Base-by-base conservation (phyloP, 92 coral and sea anemone genomes). In the Isaurus tuberculatus region DNA sequence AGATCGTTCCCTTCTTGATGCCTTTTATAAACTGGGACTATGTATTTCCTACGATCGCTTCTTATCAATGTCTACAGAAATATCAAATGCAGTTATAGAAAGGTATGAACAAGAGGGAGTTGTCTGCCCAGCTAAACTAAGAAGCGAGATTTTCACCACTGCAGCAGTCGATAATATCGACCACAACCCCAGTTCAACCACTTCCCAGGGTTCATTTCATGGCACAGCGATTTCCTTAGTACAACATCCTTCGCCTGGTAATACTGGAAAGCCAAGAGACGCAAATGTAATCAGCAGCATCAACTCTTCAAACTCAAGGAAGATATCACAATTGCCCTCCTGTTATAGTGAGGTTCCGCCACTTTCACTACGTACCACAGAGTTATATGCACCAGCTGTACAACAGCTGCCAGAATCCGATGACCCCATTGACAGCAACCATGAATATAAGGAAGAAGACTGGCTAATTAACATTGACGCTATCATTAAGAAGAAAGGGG, bases 111-210 rank as follows among this genome's bases (percentile, higher is more conserved):
- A 17, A 48, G 82, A 84, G 78, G 64, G 64, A 36, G 42, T 51
- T 37, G 87, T 84, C 37, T 84, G 87, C 68, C 87, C 87, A 30
- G 37, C 88, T 84, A 84, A 72, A 37, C 61, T 84, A 53, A 72
- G 57, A 53, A 66, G 42, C 72, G 43, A 66, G 72, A 66, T 66
- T 66, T 75, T 85, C 65, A 77, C 88, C 33, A 85, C 83, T 53
- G 83, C 88, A 25, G 88, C 84, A 20, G 84, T 85, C 57, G 84
- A 85, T 49, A 77, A 85, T 74, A 77, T 85, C 13, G 84, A 85
- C 63, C 84, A 75, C 88, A 85, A 85, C 36, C 88, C 88, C 27
- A 84, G 83, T 61, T 55, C 88, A 84, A 84, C 88, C 44, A 83
- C 81, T 70, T 36, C 81, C 43, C 61, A 70, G 60, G 66, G 66